Base-by-base conservation (phyloP, 1,140 invertebrate genomes). In the Arctopsyche grandis region DNA sequence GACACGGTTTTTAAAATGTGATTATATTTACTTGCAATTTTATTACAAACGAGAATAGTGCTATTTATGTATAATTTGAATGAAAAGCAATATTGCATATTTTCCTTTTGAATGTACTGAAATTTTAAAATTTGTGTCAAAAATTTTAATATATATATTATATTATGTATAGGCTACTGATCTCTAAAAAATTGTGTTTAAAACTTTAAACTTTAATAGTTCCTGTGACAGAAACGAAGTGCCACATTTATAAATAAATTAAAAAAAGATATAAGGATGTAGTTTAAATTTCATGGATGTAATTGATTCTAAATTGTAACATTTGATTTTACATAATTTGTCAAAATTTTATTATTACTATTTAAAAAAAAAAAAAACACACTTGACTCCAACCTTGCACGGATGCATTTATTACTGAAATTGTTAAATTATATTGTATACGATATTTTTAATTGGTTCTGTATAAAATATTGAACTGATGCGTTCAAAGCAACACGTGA, bases 211-310 rank as follows among this genome's bases (percentile, higher is more conserved):
- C 19, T 14, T 58, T 69, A 9, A 77, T 48, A 80, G 79, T 80
- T 80, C 79, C 79, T 80, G 52, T 75, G 19, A 73, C 66, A 38
- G 76, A 80, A 80, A 80, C 75, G 60, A 80, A 80, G 79, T 80
- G 79, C 79, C 79, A 80, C 74, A 63, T 16, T 60, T 66, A 22
- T 66, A 22, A 66, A 66, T 12, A 66, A 22, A 22, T 16, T 10
- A 24, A 63, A 26, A 66, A 22, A 66, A 66, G 14, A 66, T 63
- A 22, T 21, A 19, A 16, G 19, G 1, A 22, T 5, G n/a, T 58
- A 10, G 4, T 16, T 10, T 5, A 58, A 21, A 21, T 66, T 22
- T 66, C 24, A 10, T 26, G 9, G 26, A 26, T 14, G 19, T 26
- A 29, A 66, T 24, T 4, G 12, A 19, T 60, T 19, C 9, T 26